A percentile compares a stretch with the other conserved stretches of the same genome.
These are phyloP conservation scores for Halcyon leucocephala DNA, from an alignment of 2,797 vertebrate genomes.

Conservation along the genomic window DNA sequence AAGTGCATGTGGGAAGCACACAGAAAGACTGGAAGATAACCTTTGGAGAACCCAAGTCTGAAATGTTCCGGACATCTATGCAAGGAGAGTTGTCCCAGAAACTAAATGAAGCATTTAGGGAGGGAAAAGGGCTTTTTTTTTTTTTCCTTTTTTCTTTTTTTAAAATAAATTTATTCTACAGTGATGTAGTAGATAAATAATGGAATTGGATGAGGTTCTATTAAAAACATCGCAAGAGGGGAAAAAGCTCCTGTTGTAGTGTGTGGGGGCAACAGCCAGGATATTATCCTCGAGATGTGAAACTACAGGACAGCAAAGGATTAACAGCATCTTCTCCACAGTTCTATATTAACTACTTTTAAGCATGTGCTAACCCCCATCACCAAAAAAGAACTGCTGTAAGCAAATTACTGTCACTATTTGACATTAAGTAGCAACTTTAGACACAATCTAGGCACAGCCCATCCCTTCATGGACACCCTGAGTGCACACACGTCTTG, in stretches of 20 bases:
- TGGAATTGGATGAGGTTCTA: neutral
- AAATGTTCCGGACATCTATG: neutral
- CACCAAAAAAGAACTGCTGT: neutral
- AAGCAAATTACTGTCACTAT: neutral
- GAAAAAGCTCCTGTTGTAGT: neutral
- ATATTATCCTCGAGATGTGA: neutral
- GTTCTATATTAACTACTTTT: neutral
- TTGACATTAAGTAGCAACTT: neutral
- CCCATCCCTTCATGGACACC: neutral
- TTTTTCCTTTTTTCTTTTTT: too few species aligned
- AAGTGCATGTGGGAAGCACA: neutral
- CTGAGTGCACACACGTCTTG: neutral
- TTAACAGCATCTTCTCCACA: neutral
- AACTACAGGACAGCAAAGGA: neutral
- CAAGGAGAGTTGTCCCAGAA: neutral
- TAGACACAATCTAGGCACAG: neutral
- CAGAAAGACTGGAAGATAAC: neutral
- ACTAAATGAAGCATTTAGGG: neutral
- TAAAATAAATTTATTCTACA: neutral
- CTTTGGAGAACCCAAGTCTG: neutral
- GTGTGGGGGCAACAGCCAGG: neutral
- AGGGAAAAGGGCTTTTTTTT: neutral
- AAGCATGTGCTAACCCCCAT: neutral
- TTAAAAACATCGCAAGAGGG: neutral
- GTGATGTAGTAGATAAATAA: neutral